Evolutionary conservation across 1,140 invertebrate species (phyloP).

Genomic region (Sycophaga agraensis): DNA sequence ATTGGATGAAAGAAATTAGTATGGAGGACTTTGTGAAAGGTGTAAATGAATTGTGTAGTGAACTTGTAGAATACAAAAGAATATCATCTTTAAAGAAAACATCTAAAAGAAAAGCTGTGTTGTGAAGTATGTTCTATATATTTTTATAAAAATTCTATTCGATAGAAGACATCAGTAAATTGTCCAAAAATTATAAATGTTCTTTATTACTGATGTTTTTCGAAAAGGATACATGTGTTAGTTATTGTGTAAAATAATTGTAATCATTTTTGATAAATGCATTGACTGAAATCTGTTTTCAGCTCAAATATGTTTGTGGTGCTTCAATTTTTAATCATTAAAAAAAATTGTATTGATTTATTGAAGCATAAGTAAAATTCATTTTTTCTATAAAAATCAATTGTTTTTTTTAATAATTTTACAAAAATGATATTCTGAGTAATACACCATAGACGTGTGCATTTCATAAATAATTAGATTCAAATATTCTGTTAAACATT

Average conservation of each 20-base stretch:
- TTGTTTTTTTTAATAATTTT: too few species aligned
- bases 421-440: too few species aligned
- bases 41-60: constrained; percentile 20
- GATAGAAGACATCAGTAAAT: constrained; percentile 6
- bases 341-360: not conserved
- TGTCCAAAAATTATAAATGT: not conserved
- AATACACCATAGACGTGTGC: too few species aligned
- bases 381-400: constrained; percentile 4
- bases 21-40: constrained; percentile 23
- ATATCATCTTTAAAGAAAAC: constrained; percentile 4
- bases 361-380: constrained; percentile 6
- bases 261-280: constrained; percentile 13
- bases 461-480: too few species aligned
- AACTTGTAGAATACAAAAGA: constrained; percentile 18
- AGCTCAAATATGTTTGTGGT: constrained; percentile 5
- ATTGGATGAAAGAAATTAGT: constrained; percentile 18
- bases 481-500: too few species aligned
- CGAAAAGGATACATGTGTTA: constrained; percentile 1
- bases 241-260: constrained; percentile 4
- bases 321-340: constrained; percentile 7
- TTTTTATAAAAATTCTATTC: constrained; percentile 8
- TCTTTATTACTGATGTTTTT: constrained; percentile 7
- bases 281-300: not conserved
- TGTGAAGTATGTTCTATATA: constrained; percentile 1
- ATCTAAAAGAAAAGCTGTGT: constrained; percentile 6